Base-by-base conservation (phyloP, 2,113 vertebrate species). In the Pelmatolapia mariae region DNA sequence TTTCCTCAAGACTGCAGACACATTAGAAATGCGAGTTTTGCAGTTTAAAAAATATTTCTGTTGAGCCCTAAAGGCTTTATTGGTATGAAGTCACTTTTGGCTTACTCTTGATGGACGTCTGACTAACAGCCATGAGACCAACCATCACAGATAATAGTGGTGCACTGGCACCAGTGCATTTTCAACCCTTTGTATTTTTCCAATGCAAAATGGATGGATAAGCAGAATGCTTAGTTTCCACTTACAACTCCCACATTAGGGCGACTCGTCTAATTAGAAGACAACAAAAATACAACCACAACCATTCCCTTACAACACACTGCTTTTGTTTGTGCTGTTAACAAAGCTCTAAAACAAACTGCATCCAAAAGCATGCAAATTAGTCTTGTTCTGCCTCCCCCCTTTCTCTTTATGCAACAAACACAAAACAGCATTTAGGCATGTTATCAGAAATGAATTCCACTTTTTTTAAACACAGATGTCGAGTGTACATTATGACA, bases 281-380 rank as follows among this genome's bases (percentile, higher is more conserved):
- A 87, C 83, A 82, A 87, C 81, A 83, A 82, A 84, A 86, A 50
- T 47, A 8, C 26, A 38, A 38, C 57, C 47, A 63, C 26, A 53
- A 80, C 71, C 29, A 43, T 76, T 85, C 83, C 86, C 57, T 43
- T 63, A 76, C 80, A 89, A 80, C 4, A 24, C 78, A 10, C 31
- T 78, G 78, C 86, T 87, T 87, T 91, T 93, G 85, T 91, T 93
- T 92, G 63, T 85, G 86, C 80, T 81, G 81, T 89, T 87, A 87
- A 92, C 84, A 76, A 85, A 90, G 50, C 63, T 71, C 82, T 78
- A 66, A 91, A 90, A 91, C 76, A 86, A 92, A 92, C 85, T 53
- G 52, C 73, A 61, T 81, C 82, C 63, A 56, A 89, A 92, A 83
- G 47, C 61, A 85, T 86, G 43, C 80, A 89, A 86, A 92, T 89